Evolutionary conservation across 64 coral and sea anemone genomes (phyloP), one percentile per base, ranked within the genome.

Genomic region (Pocillopora verrucosa): DNA sequence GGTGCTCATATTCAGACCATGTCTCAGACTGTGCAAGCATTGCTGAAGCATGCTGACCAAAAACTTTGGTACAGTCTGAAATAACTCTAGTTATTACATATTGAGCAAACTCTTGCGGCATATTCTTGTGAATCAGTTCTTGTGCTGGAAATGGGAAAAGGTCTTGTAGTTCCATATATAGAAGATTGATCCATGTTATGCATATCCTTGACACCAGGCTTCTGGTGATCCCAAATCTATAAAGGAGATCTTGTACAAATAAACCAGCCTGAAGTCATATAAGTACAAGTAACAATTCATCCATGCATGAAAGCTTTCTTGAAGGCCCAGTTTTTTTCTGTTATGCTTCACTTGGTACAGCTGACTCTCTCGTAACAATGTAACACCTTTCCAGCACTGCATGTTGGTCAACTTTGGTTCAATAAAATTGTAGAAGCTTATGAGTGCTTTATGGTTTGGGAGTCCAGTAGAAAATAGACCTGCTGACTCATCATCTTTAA

Each of bases 141-240:
- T 76, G 69, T 59, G 78, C 59, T 58, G 89, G 89, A 70, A 91
- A 91, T 58, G 89, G 89, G 59, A 91, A 84, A 15, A 91, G 62
- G 60, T 80, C 61, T 35, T 83, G 74, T 34, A 84, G 89, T 76
- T 91, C 89, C 30, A 60, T 14, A 76, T 84, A 84, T 15, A 84
- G 58, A 16, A 90, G 73, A 65, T 84, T 84, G 41, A 91, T 83
- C 89, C 89, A 91, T 30, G 89, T 84, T 17, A 70, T 91, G 72
- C 79, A 84, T 11, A 91, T 91, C 62, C 82, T 91, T 73, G 89
- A 91, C 16, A 91, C 65, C 36, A 91, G 77, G 73, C 79, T 72
- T 72, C 17, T 72, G 41, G 79, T 91, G 58, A 90, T 83, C 5
- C 73, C 58, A 83, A 90, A 90, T 82, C 89, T 80, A 63, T 80